Conservation (phyloP, 2,888 invertebrate genomes). For the Rhimphoctona megacephalus region DNA sequence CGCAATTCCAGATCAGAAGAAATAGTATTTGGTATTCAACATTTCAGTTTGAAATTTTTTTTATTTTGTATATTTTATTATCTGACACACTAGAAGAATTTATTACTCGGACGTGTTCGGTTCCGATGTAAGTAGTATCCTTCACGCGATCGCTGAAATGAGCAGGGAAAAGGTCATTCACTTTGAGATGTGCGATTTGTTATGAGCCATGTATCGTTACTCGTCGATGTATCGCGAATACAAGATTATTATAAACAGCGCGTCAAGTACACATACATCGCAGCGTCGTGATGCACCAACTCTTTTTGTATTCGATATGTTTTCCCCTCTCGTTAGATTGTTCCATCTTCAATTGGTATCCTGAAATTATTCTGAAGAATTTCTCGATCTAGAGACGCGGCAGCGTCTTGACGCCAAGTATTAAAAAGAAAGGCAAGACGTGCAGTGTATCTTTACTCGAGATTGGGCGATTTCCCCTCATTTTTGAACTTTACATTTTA, state of each 20-base stretch:
- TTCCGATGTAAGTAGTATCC: constrained; percentile 2
- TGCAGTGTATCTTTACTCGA: too few relatives aligned
- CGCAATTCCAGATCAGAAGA: background rate
- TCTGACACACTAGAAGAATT: background rate
- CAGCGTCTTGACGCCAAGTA: too few relatives aligned
- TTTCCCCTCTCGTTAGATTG: background rate
- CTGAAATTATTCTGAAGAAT: background rate
- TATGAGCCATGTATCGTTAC: constrained; percentile 38
- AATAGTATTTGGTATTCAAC: background rate
- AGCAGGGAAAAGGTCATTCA: constrained; percentile 47
- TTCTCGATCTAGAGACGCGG: too few relatives aligned
- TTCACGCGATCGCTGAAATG: constrained; percentile 30
- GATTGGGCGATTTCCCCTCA: too few relatives aligned
- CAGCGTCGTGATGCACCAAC: constrained; percentile 16
- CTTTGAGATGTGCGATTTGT: constrained; percentile 38
- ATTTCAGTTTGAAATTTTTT: background rate
- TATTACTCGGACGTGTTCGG: constrained; percentile 12
- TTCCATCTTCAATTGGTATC: background rate
- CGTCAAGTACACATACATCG: constrained; percentile 14
- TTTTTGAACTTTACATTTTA: too few relatives aligned
- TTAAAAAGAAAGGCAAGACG: too few relatives aligned
- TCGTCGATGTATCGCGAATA: constrained; percentile 46
- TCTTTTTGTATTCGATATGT: background rate
- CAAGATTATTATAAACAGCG: constrained; percentile 30
- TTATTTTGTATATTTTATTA: background rate